phyloP scores from a whole-genome alignment of 53 echinoderm and acorn worm genomes.

The Holothuria scabra region DNA sequence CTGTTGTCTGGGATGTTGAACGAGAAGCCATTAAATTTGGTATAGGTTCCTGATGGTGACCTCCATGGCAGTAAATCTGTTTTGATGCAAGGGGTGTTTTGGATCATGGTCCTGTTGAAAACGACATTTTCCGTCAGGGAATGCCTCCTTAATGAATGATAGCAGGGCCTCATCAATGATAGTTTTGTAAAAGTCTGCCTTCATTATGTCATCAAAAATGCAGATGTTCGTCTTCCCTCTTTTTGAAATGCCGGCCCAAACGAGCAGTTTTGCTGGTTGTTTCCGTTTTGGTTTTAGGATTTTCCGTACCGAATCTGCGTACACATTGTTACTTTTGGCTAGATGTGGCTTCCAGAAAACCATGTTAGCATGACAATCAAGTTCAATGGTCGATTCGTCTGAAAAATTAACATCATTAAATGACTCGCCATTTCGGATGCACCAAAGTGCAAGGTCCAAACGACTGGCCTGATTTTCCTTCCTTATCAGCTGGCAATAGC shows the following conservation, averaged over 20 bases:
- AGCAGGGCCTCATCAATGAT: constrained; percentile 48
- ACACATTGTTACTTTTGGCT: constrained; percentile 2
- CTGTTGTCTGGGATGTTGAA: no score
- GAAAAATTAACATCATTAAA: constrained; percentile 53
- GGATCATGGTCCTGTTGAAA: constrained; percentile 67
- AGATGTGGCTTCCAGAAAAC: constrained; percentile 33
- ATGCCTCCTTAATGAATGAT: constrained; percentile 47
- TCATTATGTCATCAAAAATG: constrained; percentile 61
- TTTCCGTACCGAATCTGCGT: not conserved
- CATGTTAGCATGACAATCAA: constrained; percentile 56
- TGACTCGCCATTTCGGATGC: constrained; percentile 17
- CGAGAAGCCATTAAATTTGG: no score
- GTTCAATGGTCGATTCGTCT: constrained; percentile 51
- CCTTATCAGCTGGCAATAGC: constrained; percentile 53
- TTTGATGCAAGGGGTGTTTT: constrained; percentile 38
- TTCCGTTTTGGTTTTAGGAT: constrained; percentile 46
- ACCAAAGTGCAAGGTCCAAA: constrained; percentile 22
- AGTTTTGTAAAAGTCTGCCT: constrained; percentile 9
- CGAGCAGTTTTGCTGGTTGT: constrained; percentile 55
- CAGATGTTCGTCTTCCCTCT: constrained; percentile 17
- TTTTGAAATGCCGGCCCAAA: constrained; percentile 57
- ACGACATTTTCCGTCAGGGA: constrained; percentile 37
- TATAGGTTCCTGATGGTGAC: no score
- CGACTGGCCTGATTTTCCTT: constrained; percentile 34
- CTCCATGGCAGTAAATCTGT: no score